Evolutionary conservation across 2,797 vertebrate species (phyloP), one percentile per base, ranked within the genome.

Genomic region (Pantherophis vulpinus): DNA sequence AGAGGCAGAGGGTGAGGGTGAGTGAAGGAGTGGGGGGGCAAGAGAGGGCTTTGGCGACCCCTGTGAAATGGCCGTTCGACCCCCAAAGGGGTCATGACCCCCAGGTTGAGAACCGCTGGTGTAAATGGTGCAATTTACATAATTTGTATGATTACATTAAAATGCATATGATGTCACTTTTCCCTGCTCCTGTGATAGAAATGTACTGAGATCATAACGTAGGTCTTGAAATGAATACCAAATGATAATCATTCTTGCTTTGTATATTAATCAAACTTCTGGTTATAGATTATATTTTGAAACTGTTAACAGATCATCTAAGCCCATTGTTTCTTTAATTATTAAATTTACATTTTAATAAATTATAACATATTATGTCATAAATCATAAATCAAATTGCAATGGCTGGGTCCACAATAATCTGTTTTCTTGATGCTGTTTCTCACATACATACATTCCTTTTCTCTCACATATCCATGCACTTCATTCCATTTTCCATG

Each of bases 401-500:
- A 70, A 70, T 32, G 66, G n/a, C n/a, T 90, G 60, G 42, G 27
- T 32, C 66, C 23, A 91, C 83, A 70, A 87, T 59, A 88, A 60
- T 54, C 86, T 37, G 63, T 27, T 66, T 79, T 79, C 63, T 91
- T 63, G 66, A 54, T 90, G 5, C 37, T 74, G 29, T 74, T 93
- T 87, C 55, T 87, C 47, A 87, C 0, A 3, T 61, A n/a, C 54
- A 55, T 32, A 59, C 18, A 37, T 12, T 88, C n/a, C 55, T 32
- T 66, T 91, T 59, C 27, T 89, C 20, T 25, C 25, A 55, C 10
- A 90, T 66, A 66, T 47, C 29, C 54, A 56, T 37, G 20, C 25
- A 29, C 74, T 25, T 74, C 66, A 83, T 61, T 91, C 66, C 56
- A 83, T 83, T 91, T 93, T 55, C 79, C 91, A 91, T 55, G 54